phyloP scores from a whole-genome alignment of 2,888 invertebrate species.

The Papilio gigon region DNA sequence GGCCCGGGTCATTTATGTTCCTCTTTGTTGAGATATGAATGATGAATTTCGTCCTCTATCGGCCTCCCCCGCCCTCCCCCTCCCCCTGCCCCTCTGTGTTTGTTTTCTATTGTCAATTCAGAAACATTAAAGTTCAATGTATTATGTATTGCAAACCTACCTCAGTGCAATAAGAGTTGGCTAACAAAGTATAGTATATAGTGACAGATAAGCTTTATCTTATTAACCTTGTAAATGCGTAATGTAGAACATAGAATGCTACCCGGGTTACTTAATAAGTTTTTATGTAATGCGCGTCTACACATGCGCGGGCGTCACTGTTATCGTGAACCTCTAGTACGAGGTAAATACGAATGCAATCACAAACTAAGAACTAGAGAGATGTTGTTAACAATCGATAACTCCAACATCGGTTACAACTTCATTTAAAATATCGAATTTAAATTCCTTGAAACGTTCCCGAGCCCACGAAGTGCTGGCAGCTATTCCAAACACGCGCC shows the following conservation, averaged over 20 bases:
- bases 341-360: background rate
- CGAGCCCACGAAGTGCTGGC: conserved; percentile 71
- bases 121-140: background rate
- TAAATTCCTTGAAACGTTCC: conserved; percentile 75
- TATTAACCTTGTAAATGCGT: too few species aligned
- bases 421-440: conserved; percentile 66
- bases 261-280: too few species aligned
- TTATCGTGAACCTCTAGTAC: too few species aligned
- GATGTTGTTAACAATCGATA: background rate
- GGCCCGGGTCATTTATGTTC: conserved; percentile 77
- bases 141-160: too few species aligned
- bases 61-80: conserved; percentile 54
- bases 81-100: conserved; percentile 49
- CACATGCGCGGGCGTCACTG: too few species aligned
- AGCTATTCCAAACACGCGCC: conserved; percentile 76
- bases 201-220: too few species aligned
- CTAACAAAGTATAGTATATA: too few species aligned
- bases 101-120: conserved; percentile 44
- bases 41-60: conserved; percentile 65
- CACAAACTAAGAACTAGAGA: background rate
- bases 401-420: conserved; percentile 52
- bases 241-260: too few species aligned
- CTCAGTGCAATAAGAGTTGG: too few species aligned
- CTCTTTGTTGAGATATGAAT: conserved; percentile 80
- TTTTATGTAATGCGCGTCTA: too few species aligned